A percentile compares a stretch with the other conserved stretches of the same genome.
Evolutionary conservation across 2,113 vertebrate genomes (phyloP).

Genomic region (Perccottus glenii): DNA sequence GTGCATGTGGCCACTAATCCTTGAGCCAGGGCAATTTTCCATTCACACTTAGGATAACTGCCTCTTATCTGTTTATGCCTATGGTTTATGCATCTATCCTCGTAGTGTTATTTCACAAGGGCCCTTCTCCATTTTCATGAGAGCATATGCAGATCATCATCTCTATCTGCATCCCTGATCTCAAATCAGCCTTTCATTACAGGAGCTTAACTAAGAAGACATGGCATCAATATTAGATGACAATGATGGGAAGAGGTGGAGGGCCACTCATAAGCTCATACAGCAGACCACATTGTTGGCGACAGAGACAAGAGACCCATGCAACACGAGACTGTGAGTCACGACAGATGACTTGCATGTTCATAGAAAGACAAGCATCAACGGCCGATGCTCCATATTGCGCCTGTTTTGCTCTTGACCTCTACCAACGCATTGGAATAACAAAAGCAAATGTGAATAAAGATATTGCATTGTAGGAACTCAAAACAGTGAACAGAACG

Average conservation of each 20-base stretch:
- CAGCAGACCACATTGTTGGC: constrained; percentile 27
- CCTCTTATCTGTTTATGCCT: constrained; percentile 45
- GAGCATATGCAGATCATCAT: constrained; percentile 66
- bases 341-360: constrained; percentile 32
- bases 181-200: constrained; percentile 78
- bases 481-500: too few relatives aligned
- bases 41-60: constrained; percentile 34
- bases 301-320: constrained; percentile 26
- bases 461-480: too few relatives aligned
- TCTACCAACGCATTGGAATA: not conserved
- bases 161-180: constrained; percentile 68
- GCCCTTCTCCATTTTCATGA: constrained; percentile 59
- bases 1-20: not conserved
- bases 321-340: constrained; percentile 60
- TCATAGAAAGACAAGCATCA: constrained; percentile 1
- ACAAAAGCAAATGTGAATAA: not conserved
- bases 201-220: constrained; percentile 72
- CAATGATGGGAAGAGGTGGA: constrained; percentile 66
- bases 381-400: not conserved
- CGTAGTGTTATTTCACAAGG: constrained; percentile 50
- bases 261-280: constrained; percentile 53
- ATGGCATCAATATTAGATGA: constrained; percentile 79
- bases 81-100: constrained; percentile 50
- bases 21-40: constrained; percentile 11
- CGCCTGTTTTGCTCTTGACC: not conserved